These are phyloP conservation scores for Hirtodrosophila cameraria DNA, from an alignment of 2,888 invertebrate species.

Conservation along the genomic window DNA sequence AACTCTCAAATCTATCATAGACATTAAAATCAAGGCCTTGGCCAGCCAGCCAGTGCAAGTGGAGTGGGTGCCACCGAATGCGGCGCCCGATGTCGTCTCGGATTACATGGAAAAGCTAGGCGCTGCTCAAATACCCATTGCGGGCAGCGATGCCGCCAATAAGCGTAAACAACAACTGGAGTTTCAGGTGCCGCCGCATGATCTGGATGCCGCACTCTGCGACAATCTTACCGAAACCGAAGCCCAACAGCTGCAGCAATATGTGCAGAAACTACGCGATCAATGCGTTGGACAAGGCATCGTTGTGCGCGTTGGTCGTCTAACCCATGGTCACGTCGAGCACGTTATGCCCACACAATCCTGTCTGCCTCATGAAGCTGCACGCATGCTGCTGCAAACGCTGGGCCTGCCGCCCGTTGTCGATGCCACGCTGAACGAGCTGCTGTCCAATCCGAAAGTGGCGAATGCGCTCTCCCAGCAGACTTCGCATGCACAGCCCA, in stretches of 20 bases:
- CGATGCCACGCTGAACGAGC: constrained; percentile 68
- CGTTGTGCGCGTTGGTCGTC: constrained; percentile 87
- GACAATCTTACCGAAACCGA: constrained; percentile 85
- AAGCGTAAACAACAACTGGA: constrained; percentile 92
- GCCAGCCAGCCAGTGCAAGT: constrained; percentile 88
- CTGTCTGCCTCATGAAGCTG: constrained; percentile 14
- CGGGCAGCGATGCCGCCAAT: constrained; percentile 91
- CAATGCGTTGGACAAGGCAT: constrained; percentile 90
- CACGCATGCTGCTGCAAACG: constrained; percentile 40
- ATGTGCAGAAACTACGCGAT: constrained; percentile 87
- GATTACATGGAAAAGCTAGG: constrained; percentile 89
- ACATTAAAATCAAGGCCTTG: constrained; percentile 85
- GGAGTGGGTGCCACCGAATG: constrained; percentile 91
- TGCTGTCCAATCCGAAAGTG: constrained; percentile 76
- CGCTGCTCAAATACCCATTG: constrained; percentile 90
- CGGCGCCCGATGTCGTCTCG: constrained; percentile 87
- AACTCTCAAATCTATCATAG: constrained; percentile 48
- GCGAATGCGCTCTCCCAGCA: constrained; percentile 59
- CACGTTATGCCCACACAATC: constrained; percentile 62
- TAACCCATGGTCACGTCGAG: constrained; percentile 80
- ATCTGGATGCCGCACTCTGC: constrained; percentile 87
- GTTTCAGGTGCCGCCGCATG: constrained; percentile 93
- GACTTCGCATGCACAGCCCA: constrained; percentile 58
- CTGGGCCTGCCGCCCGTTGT: constrained; percentile 63
- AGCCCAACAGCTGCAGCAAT: constrained; percentile 85